These are phyloP conservation scores for Apis laboriosa DNA, from an alignment of 1,140 invertebrate genomes.

Conservation along the genomic window DNA sequence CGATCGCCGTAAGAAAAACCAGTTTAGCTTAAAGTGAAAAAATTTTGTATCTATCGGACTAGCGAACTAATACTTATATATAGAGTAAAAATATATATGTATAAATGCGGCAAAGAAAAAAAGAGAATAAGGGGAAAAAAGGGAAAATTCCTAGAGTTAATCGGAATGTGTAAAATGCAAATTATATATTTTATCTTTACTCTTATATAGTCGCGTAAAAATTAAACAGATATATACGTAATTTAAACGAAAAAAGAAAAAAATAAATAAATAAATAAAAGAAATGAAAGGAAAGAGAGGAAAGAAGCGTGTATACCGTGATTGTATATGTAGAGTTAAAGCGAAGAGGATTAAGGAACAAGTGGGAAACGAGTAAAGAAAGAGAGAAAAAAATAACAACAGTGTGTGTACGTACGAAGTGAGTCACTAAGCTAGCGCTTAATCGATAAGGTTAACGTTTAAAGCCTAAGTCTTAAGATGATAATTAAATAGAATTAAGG, in stretches of 20 bases:
- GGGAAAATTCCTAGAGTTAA: constrained; percentile 56
- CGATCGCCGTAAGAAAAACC: constrained; percentile 66
- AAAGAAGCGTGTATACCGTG: constrained; percentile 62
- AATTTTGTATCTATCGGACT: constrained; percentile 73
- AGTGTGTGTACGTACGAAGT: constrained; percentile 64
- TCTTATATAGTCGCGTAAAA: constrained; percentile 74
- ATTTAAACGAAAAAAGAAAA: constrained; percentile 45
- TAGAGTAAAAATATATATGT: constrained; percentile 59
- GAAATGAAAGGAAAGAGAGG: background rate
- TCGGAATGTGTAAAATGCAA: constrained; percentile 70
- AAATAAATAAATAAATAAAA: too few relatives aligned
- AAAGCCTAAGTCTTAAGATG: constrained; percentile 66
- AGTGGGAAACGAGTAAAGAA: background rate
- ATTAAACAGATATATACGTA: constrained; percentile 62
- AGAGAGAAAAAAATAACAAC: background rate
- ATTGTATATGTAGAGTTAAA: constrained; percentile 68
- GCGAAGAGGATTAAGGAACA: constrained; percentile 17
- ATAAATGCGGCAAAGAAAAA: constrained; percentile 58
- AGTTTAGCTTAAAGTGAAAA: constrained; percentile 70
- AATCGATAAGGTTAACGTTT: constrained; percentile 66
- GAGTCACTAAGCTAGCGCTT: constrained; percentile 67
- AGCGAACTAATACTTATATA: constrained; percentile 69
- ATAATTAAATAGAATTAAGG: constrained; percentile 68
- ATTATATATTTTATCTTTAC: constrained; percentile 80
- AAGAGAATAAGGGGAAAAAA: constrained; percentile 47